Conservation (phyloP, 1,140 invertebrate species). For the Colletes gigas region DNA sequence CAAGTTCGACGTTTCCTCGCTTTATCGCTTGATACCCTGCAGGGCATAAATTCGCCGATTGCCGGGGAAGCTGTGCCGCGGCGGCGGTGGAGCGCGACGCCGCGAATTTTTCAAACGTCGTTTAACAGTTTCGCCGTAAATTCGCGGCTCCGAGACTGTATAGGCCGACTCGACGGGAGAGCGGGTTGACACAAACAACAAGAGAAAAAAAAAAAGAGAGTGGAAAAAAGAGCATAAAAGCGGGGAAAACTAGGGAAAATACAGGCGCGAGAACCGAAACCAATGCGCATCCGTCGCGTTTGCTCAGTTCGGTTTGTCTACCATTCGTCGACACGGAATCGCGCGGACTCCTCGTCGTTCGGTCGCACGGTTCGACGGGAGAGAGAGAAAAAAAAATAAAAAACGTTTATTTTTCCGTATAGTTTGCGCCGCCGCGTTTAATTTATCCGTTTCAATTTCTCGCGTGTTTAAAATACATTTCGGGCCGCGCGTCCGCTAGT, state of each 20-base stretch:
- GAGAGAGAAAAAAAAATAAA: conserved; percentile 8
- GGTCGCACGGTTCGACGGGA: background rate
- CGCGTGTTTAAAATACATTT: conserved; percentile 23
- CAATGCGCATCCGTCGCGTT: conserved; percentile 61
- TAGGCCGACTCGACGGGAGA: conserved; percentile 30
- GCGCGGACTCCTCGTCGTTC: conserved; percentile 16
- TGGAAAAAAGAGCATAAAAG: conserved; percentile 24
- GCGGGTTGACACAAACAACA: conserved; percentile 34
- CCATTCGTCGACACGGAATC: conserved; percentile 46
- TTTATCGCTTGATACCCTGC: conserved; percentile 29
- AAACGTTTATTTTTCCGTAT: conserved; percentile 25
- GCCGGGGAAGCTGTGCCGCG: conserved; percentile 9
- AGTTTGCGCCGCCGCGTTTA: conserved; percentile 24
- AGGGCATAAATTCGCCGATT: conserved; percentile 59
- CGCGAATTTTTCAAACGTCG: conserved; percentile 71
- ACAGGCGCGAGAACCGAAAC: conserved; percentile 58
- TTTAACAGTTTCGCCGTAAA: conserved; percentile 73
- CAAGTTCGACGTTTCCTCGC: conserved; percentile 12
- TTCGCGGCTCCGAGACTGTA: conserved; percentile 59
- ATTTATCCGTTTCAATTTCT: conserved; percentile 40
- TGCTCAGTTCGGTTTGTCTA: conserved; percentile 68
- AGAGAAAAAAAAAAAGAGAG: conserved; percentile 9
- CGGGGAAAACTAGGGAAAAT: conserved; percentile 10
- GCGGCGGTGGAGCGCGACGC: conserved; percentile 33
- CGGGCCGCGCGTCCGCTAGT: too few species aligned